phyloP scores from a whole-genome alignment of 2,888 invertebrate genomes.

The Hirudinaria manillensis region DNA sequence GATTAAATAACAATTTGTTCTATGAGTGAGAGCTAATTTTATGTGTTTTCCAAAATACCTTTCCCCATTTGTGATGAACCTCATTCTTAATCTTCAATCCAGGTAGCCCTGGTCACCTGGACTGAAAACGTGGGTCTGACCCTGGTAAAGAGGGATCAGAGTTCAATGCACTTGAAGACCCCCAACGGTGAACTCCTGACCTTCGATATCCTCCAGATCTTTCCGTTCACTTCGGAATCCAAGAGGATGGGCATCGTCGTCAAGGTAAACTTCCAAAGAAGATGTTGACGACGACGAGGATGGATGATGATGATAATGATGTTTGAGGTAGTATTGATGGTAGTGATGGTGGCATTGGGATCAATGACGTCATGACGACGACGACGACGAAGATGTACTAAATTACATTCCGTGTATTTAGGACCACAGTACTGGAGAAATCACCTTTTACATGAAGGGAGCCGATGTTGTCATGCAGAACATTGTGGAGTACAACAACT shows the following conservation, averaged over 20 bases:
- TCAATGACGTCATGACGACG: not conserved
- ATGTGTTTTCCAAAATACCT: not conserved
- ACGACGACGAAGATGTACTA: not conserved
- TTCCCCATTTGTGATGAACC: not conserved
- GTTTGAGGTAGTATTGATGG: too few relatives aligned
- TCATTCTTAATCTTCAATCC: not conserved
- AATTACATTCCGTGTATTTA: slow-evolving; percentile 45
- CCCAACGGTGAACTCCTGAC: slow-evolving; percentile 57
- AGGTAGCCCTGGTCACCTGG: slow-evolving; percentile 69
- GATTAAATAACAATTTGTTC: not conserved
- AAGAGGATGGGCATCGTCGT: slow-evolving; percentile 74
- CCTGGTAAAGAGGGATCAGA: slow-evolving; percentile 60
- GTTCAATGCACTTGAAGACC: slow-evolving; percentile 58
- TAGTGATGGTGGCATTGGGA: not conserved
- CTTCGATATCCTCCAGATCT: slow-evolving; percentile 59
- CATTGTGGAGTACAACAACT: slow-evolving; percentile 86
- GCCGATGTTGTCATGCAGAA: slow-evolving; percentile 88
- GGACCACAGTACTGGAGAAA: slow-evolving; percentile 72
- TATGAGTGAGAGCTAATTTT: not conserved
- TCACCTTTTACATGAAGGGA: slow-evolving; percentile 92
- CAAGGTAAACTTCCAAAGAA: slow-evolving; percentile 54
- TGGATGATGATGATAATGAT: not conserved
- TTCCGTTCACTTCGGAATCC: slow-evolving; percentile 71
- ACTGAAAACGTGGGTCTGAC: slow-evolving; percentile 67
- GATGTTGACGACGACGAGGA: not conserved